Percentiles rank a stretch among this genome's conserved stretches.
These are phyloP conservation scores for Poecile montanus DNA, from an alignment of 2,797 vertebrate genomes.

Conservation along the genomic window DNA sequence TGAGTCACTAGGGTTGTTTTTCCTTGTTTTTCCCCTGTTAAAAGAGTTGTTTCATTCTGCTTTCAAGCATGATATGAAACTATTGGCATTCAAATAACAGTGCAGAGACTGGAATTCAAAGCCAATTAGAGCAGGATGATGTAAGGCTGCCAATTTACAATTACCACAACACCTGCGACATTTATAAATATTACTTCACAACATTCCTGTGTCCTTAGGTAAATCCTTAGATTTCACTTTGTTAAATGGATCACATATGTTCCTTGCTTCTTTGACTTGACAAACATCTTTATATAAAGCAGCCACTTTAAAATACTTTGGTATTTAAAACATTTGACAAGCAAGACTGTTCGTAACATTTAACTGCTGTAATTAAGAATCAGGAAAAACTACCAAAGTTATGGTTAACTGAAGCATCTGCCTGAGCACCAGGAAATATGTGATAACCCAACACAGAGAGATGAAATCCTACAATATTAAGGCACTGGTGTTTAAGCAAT, in stretches of 20 bases:
- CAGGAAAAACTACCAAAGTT: not conserved
- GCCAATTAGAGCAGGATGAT: slow-evolving; percentile 46
- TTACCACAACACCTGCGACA: slow-evolving; percentile 47
- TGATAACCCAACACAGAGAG: not conserved
- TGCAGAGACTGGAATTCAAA: slow-evolving; percentile 24
- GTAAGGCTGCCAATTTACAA: slow-evolving; percentile 43
- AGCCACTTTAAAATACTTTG: not conserved
- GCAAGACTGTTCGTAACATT: not conserved
- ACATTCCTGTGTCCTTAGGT: slow-evolving; percentile 70
- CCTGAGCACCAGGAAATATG: not conserved
- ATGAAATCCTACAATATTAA: not conserved
- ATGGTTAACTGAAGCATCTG: not conserved
- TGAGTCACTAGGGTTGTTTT: not conserved
- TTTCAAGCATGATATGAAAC: slow-evolving; percentile 17
- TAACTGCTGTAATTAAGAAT: slow-evolving; percentile 13
- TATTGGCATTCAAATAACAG: slow-evolving; percentile 20
- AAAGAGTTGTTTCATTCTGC: not conserved
- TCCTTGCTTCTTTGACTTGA: slow-evolving; percentile 26
- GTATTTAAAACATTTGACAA: slow-evolving; percentile 31
- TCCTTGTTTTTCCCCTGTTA: not conserved
- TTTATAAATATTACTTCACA: slow-evolving; percentile 71
- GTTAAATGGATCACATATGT: slow-evolving; percentile 71
- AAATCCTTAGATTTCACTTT: slow-evolving; percentile 56
- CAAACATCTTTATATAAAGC: not conserved
- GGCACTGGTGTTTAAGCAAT: not conserved